Base-by-base conservation (phyloP, 2,888 invertebrate species). In the Odontocerum albicorne region DNA sequence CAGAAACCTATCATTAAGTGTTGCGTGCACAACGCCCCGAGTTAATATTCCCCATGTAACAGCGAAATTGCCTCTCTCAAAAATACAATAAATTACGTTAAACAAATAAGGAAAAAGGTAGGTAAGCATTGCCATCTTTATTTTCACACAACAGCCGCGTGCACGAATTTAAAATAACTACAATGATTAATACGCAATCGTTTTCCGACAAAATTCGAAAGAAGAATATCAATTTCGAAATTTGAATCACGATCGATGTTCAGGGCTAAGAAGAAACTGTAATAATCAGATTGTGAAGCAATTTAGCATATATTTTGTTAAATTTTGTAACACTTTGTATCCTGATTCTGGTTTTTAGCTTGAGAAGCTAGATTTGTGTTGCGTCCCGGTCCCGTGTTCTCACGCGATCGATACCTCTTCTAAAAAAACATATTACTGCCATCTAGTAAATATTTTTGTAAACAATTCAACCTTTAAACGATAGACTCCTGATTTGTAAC, bases 51-150 rank as follows among this genome's bases (percentile, higher is more conserved):
- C n/a, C n/a, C n/a, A n/a, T n/a, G n/a, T n/a, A n/a, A n/a, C 13
- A 20, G 22, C 12, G 21, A 40, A 21, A 40, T 40, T 40, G 10
- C 21, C 13, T 6, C 7, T 40, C 15, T 40, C 40, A 22, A 21
- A 40, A 40, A 40, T n/a, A 40, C 21, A 13, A 40, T 22, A 40
- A 22, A 40, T 40, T 40, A 21, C 40, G 15, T 13, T 40, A 40
- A 40, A 40, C 40, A 40, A 40, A 40, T 22, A 22, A 15, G 20
- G 20, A 22, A 42, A 3, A n/a, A n/a, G n/a, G n/a, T n/a, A n/a
- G 13, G 13, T 42, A 13, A 8, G 16, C 15, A 17, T 21, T 7
- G 22, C 22, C 21, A 10, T 20, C 22, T 40, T 21, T 4, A 3
- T 7, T 6, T 20, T n/a, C 20, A 20, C 22, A 12, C 27, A n/a